Conservation (phyloP, 2,113 vertebrate genomes). For the Zapus hudsonius region DNA sequence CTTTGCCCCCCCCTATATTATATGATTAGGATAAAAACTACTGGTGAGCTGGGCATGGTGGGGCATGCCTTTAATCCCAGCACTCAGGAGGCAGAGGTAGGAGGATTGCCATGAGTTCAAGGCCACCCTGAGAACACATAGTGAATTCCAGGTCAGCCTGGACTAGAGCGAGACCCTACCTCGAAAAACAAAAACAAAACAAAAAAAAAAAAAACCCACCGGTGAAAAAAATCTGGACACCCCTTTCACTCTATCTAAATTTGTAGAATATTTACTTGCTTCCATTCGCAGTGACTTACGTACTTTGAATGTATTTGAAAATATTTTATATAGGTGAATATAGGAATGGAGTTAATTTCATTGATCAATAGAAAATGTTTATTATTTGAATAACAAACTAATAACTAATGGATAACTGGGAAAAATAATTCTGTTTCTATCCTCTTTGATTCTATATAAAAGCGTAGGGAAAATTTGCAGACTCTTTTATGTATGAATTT, state of each 20-base stretch:
- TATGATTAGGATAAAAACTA: not conserved
- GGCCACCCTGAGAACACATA: no score
- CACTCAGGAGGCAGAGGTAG: no score
- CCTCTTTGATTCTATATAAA: not conserved
- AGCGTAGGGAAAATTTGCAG: not conserved
- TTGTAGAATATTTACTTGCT: not conserved
- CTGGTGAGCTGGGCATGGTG: no score
- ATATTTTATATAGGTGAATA: no score
- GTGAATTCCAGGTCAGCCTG: no score
- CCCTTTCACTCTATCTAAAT: not conserved
- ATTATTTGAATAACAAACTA: not conserved
- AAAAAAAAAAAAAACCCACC: not conserved
- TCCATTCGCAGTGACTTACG: not conserved
- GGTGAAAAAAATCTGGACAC: not conserved
- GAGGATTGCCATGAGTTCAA: no score
- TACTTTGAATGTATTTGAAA: no score
- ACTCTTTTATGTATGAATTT: no score
- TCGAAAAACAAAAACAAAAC: no score
- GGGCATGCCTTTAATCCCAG: no score
- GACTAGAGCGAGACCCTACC: no score
- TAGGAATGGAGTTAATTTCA: not conserved
- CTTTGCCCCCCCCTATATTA: not conserved
- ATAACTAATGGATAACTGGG: not conserved
- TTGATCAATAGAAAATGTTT: not conserved
- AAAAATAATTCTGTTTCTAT: not conserved